These are phyloP conservation scores for Hirudinaria manillensis DNA, from an alignment of 2,888 invertebrate genomes.

Conservation along the genomic window DNA sequence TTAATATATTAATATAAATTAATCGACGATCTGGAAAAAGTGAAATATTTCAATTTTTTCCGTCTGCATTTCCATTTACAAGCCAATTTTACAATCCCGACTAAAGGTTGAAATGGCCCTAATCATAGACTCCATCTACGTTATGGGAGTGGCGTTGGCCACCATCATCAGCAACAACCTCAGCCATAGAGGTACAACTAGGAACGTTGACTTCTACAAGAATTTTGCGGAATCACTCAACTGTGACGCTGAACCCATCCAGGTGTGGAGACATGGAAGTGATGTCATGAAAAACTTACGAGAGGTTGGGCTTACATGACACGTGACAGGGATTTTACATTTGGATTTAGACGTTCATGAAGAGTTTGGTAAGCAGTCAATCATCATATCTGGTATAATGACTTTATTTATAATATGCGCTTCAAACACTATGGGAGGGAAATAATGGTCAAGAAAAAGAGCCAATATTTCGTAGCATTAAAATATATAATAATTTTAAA, in stretches of 20 bases:
- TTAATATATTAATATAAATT: no score
- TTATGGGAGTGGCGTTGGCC: slow-evolving; percentile 22
- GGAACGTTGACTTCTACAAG: not conserved
- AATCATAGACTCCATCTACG: slow-evolving; percentile 25
- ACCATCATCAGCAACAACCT: slow-evolving; percentile 13
- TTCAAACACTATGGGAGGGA: no score
- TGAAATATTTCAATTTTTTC: not conserved
- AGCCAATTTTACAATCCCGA: no score
- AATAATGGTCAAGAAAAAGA: no score
- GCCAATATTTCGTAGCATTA: no score
- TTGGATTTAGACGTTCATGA: no score
- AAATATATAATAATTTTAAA: not conserved
- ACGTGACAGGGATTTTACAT: no score
- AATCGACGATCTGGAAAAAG: no score
- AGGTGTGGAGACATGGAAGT: slow-evolving; percentile 45
- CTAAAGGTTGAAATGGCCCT: slow-evolving; percentile 32
- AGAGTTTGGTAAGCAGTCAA: no score
- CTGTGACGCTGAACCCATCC: slow-evolving; percentile 55
- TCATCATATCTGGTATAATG: no score
- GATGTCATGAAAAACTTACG: slow-evolving; percentile 32
- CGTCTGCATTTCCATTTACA: not conserved
- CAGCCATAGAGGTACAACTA: not conserved
- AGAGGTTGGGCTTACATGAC: slow-evolving; percentile 22
- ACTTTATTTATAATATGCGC: no score
- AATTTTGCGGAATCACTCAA: slow-evolving; percentile 29